Evolutionary conservation across 2,113 vertebrate species (phyloP).

Genomic region (Helogale parvula): DNA sequence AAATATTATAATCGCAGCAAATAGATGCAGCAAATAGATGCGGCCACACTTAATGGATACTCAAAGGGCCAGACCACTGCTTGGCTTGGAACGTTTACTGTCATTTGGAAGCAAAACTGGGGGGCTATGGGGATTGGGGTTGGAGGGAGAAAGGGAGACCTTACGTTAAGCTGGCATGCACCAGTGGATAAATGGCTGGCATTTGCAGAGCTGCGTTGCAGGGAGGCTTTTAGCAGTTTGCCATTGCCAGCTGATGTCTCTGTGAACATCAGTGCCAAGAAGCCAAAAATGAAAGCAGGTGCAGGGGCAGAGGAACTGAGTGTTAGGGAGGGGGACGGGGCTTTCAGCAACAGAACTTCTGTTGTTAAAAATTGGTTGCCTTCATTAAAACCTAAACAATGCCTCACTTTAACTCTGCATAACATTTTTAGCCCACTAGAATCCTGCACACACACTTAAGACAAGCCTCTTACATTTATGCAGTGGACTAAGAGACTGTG

Average conservation of each 20-base stretch:
- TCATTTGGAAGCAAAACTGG: slow-evolving; percentile 79
- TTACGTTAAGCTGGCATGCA: slow-evolving; percentile 84
- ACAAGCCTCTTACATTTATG: slow-evolving; percentile 82
- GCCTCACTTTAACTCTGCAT: slow-evolving; percentile 83
- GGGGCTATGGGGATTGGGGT: slow-evolving; percentile 44
- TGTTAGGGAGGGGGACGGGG: slow-evolving; percentile 63
- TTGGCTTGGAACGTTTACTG: slow-evolving; percentile 70
- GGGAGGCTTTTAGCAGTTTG: slow-evolving; percentile 88
- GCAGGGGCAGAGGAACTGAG: slow-evolving; percentile 84
- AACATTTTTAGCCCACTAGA: slow-evolving; percentile 81
- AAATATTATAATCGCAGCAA: slow-evolving; percentile 79
- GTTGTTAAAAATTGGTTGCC: slow-evolving; percentile 86
- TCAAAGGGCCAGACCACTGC: slow-evolving; percentile 65
- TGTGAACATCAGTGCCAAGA: slow-evolving; percentile 86
- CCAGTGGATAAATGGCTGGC: slow-evolving; percentile 87
- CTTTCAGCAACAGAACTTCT: slow-evolving; percentile 85
- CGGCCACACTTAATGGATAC: slow-evolving; percentile 72
- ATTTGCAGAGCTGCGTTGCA: slow-evolving; percentile 86
- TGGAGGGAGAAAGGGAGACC: slow-evolving; percentile 66
- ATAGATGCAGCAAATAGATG: slow-evolving; percentile 69
- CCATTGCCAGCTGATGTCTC: slow-evolving; percentile 89
- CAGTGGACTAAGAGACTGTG: slow-evolving; percentile 77
- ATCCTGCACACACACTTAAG: slow-evolving; percentile 79
- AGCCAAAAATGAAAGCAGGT: slow-evolving; percentile 90
- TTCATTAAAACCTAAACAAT: slow-evolving; percentile 87